These are phyloP conservation scores for Craniophora ligustri DNA, from an alignment of 2,888 invertebrate genomes.

Conservation along the genomic window DNA sequence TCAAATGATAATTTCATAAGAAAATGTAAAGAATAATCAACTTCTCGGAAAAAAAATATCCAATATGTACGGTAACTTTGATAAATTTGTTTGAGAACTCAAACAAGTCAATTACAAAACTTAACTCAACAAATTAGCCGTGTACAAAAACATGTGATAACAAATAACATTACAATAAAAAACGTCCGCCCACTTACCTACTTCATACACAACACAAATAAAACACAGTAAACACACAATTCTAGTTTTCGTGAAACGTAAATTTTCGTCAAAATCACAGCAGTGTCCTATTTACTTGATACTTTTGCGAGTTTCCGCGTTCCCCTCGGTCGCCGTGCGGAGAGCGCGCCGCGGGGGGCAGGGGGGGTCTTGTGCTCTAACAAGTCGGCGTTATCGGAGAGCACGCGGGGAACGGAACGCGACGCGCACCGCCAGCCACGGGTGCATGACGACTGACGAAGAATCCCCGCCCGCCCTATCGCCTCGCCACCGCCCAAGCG, in stretches of 20 bases:
- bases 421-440: constrained; percentile 66
- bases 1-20: neutral
- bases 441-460: constrained; percentile 75
- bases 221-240: constrained; percentile 52
- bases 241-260: constrained; percentile 43
- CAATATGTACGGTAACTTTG: neutral
- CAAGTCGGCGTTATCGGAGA: constrained; percentile 53
- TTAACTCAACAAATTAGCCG: constrained; percentile 42
- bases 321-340: constrained; percentile 43
- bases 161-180: constrained; percentile 28
- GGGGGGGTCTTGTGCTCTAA: constrained; percentile 43
- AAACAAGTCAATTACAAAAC: constrained; percentile 18
- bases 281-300: constrained; percentile 28
- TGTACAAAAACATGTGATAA: constrained; percentile 30
- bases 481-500: constrained; percentile 77
- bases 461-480: constrained; percentile 79
- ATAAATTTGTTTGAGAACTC: neutral
- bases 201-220: constrained; percentile 55
- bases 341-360: constrained; percentile 39
- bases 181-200: constrained; percentile 47
- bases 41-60: neutral
- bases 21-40: too few species aligned
- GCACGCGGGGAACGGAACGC: constrained; percentile 37
- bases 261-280: constrained; percentile 44
- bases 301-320: constrained; percentile 34